A percentile compares a stretch with the other conserved stretches of the same genome.
These are phyloP conservation scores for Pseudomyrmex sp. DNA, from an alignment of 1,140 invertebrate species.

Conservation along the genomic window DNA sequence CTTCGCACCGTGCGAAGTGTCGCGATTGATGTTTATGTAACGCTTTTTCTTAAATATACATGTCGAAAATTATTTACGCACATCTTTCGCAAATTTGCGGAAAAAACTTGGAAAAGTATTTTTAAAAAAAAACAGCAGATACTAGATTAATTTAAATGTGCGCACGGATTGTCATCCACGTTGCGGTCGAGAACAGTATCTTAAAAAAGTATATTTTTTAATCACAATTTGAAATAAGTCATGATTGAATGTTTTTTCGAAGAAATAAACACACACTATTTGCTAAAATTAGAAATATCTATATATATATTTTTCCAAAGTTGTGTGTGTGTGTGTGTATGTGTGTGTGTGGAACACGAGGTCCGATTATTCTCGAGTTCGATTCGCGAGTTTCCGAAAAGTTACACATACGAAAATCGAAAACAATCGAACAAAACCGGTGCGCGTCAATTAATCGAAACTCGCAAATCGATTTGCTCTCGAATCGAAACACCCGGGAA, in stretches of 20 bases:
- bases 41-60: not conserved
- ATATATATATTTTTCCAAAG: not conserved
- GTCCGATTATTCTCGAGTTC: not conserved
- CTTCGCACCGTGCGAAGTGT: too few species aligned
- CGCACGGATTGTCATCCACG: too few species aligned
- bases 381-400: not conserved
- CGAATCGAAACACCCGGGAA: not conserved
- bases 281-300: constrained; percentile 20
- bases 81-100: too few species aligned
- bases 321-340: not conserved
- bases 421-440: not conserved
- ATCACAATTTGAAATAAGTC: not conserved
- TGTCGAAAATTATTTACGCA: too few species aligned
- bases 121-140: too few species aligned
- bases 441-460: not conserved
- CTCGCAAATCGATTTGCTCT: not conserved
- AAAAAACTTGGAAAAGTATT: too few species aligned
- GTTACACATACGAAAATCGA: not conserved
- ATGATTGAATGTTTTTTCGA: not conserved
- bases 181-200: too few species aligned
- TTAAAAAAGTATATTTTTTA: too few species aligned
- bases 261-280: not conserved
- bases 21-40: not conserved
- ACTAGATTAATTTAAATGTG: too few species aligned
- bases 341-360: too few species aligned